These are phyloP conservation scores for Virgularia gustaviana DNA, from an alignment of 92 coral and sea anemone genomes.

Conservation along the genomic window DNA sequence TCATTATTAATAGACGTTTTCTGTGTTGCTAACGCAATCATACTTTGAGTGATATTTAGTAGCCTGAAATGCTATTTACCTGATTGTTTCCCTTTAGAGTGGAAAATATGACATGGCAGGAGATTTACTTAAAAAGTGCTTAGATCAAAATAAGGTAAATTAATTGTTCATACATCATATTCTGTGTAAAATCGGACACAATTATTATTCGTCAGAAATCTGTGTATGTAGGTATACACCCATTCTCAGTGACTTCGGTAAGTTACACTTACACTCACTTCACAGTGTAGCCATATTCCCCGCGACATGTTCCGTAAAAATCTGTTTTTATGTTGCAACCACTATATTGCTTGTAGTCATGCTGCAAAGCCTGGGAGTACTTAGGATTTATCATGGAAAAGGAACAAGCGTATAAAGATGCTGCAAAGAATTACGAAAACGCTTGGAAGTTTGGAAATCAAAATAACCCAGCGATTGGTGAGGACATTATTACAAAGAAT, in stretches of 20 bases:
- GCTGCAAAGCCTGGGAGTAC: slow-evolving; percentile 99
- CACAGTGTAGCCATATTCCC: too few species aligned
- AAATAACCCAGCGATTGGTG: slow-evolving; percentile 94
- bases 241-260: too few species aligned
- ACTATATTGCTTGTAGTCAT: slow-evolving; percentile 58
- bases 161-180: too few species aligned
- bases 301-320: not conserved
- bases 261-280: too few species aligned
- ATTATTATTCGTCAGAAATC: too few species aligned
- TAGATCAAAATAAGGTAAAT: slow-evolving; percentile 87
- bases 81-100: slow-evolving; percentile 47
- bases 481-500: not conserved
- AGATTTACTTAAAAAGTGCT: slow-evolving; percentile 85
- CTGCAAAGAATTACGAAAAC: slow-evolving; percentile 92
- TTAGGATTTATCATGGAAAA: slow-evolving; percentile 99
- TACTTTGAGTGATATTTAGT: not conserved
- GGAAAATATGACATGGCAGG: slow-evolving; percentile 98
- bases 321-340: not conserved
- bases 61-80: not conserved
- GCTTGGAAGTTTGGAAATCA: slow-evolving; percentile 98
- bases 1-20: too few species aligned
- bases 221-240: too few species aligned
- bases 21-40: too few species aligned
- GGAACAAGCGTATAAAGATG: slow-evolving; percentile 98
- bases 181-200: too few species aligned